Evolutionary conservation across 2,113 vertebrate species (phyloP), one percentile per base, ranked within the genome.

Genomic region (Hepsetus odoe): DNA sequence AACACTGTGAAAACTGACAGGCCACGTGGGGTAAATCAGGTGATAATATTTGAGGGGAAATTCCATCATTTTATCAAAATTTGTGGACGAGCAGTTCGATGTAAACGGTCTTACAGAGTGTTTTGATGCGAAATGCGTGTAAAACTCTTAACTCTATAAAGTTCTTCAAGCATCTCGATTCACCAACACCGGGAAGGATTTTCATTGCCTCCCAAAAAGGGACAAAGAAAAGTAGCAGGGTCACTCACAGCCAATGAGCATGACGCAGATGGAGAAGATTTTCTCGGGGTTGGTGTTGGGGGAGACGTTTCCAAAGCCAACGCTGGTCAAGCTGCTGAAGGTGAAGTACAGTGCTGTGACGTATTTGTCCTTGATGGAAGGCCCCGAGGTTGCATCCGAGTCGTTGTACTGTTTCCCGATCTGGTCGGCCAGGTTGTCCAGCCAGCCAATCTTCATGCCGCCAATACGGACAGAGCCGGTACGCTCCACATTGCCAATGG

Each of bases 231-330:
- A 24, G n/a, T 13, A 2, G 26, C 26, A 9, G n/a, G 18, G 42
- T 22, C 65, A 97, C 98, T 98, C 89, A 99, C 98, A 98, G 91
- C 97, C 98, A 3, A 99, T 97, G 28, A 99, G 95, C 98, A 99
- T 99, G 91, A 99, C 95, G 6, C 98, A 99, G 92, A 99, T 99
- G 88, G 97, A 99, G 92, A 99, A 99, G 90, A 99, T 96, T 94
- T 99, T 99, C 89, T 99, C 98, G 0, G 96, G 98, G 91, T 99
- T 99, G 93, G 98, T 99, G 91, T 99, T 99, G 69, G 98, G 98
- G 0, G 97, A 99, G 58, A 99, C 97, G 0, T 98, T 99, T 55
- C 98, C 98, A 0, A 99, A 99, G 24, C 98, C 98, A 61, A 99
- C 98, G 0, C 98, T 99, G 90, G 98, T 99, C 87, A 99, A 94